Conservation (phyloP, 64 coral and sea anemone species). For the Platygyra sinensis region DNA sequence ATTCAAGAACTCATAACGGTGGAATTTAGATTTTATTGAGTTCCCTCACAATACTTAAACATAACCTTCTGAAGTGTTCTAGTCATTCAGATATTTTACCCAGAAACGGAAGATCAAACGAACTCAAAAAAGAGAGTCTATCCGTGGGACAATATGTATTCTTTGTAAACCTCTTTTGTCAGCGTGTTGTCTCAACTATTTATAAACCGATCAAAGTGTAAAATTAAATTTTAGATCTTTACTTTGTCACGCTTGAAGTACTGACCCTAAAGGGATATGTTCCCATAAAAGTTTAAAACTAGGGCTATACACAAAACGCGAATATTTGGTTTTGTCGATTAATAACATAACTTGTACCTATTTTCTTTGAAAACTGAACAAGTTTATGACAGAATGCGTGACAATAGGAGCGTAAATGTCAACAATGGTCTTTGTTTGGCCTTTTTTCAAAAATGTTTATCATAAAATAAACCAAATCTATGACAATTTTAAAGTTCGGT, state of each 20-base stretch:
- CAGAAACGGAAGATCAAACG: no score
- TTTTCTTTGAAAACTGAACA: not conserved
- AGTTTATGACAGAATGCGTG: not conserved
- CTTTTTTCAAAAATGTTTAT: constrained; percentile 20
- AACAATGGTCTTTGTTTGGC: not conserved
- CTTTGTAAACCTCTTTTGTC: not conserved
- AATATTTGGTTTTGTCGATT: not conserved
- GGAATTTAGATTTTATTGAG: no score
- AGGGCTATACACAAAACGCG: not conserved
- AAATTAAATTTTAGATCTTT: not conserved
- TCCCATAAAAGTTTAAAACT: not conserved
- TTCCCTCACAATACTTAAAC: no score
- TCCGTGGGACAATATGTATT: not conserved
- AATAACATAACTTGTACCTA: not conserved
- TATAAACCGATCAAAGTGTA: not conserved
- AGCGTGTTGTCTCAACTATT: not conserved
- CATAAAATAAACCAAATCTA: not conserved
- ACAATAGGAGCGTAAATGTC: not conserved
- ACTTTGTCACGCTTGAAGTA: constrained; percentile 6
- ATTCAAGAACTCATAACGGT: no score
- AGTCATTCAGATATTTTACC: no score
- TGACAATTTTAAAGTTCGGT: no score
- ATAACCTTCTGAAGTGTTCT: no score
- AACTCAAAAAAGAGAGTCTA: no score
- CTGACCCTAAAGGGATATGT: not conserved